Evolutionary conservation across 2,888 invertebrate genomes (phyloP).

Genomic region (Pelosia muscerda): DNA sequence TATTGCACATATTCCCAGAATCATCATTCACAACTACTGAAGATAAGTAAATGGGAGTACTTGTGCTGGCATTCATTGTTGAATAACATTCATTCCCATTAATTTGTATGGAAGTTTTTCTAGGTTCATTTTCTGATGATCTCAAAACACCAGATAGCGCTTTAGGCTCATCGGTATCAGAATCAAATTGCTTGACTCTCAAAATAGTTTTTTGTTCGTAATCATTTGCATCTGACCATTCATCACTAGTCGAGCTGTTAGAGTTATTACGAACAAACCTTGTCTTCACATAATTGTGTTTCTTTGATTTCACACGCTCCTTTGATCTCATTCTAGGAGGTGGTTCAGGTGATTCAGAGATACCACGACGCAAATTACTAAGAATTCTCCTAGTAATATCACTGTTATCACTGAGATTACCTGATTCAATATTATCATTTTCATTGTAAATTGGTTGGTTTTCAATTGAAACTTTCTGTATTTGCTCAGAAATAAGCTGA

Average conservation of each 20-base stretch:
- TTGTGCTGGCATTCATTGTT: conserved; percentile 90
- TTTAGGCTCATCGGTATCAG: conserved; percentile 78
- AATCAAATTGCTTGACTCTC: conserved; percentile 80
- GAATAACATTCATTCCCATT: conserved; percentile 92
- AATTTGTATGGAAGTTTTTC: conserved; percentile 91
- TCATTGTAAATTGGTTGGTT: conserved; percentile 19
- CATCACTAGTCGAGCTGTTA: conserved; percentile 82
- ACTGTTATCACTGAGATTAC: conserved; percentile 79
- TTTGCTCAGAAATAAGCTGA: conserved; percentile 47
- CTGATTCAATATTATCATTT: conserved; percentile 67
- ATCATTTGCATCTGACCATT: conserved; percentile 83
- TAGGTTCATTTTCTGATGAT: conserved; percentile 74
- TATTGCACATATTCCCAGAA: conserved; percentile 74
- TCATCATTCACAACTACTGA: conserved; percentile 90
- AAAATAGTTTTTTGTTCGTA: conserved; percentile 81
- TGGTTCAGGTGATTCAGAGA: conserved; percentile 82
- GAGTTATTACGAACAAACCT: conserved; percentile 81
- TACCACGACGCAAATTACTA: conserved; percentile 74
- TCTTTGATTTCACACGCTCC: conserved; percentile 75
- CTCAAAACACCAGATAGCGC: conserved; percentile 57
- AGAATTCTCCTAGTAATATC: conserved; percentile 79
- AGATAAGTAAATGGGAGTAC: conserved; percentile 90
- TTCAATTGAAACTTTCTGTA: conserved; percentile 29
- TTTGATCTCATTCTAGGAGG: conserved; percentile 79
- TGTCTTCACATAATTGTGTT: conserved; percentile 84